A percentile compares a stretch with the other conserved stretches of the same genome.
Evolutionary conservation across 1,140 invertebrate species (phyloP).

Genomic region (Drosophila pseudoobscura): DNA sequence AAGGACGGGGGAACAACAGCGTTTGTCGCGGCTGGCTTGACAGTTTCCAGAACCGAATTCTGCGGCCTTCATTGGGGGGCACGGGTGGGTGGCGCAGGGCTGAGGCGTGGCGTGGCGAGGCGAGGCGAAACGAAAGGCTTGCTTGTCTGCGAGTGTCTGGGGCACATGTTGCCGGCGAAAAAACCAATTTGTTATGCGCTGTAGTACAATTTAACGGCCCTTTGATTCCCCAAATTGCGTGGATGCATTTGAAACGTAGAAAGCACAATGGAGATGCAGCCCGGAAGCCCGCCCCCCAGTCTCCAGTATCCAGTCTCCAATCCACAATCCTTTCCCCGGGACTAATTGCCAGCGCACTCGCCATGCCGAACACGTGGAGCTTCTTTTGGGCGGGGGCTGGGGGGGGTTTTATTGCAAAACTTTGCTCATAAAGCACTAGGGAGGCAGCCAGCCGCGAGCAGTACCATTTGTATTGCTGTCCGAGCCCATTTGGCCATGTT

Average conservation of each 20-base stretch:
- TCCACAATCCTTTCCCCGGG: constrained; percentile 8
- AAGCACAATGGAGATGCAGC: constrained; percentile 1
- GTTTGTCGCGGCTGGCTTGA: constrained; percentile 54
- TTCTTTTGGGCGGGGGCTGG: constrained; percentile 13
- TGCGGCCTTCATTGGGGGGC: constrained; percentile 2
- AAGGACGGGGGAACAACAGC: constrained; percentile 2
- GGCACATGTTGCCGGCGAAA: constrained; percentile 57
- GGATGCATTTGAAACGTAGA: constrained; percentile 39
- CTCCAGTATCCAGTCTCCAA: background rate
- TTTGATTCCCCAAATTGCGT: constrained; percentile 67
- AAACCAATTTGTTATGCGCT: constrained; percentile 74
- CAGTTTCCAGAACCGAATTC: constrained; percentile 39
- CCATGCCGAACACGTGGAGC: constrained; percentile 60
- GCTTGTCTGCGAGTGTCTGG: constrained; percentile 51
- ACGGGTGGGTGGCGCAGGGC: background rate
- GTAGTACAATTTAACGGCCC: constrained; percentile 69
- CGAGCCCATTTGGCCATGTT: constrained; percentile 76
- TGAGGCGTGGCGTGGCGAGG: too few relatives aligned
- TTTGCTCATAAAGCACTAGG: constrained; percentile 52
- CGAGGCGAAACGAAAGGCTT: background rate
- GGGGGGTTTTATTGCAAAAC: constrained; percentile 65
- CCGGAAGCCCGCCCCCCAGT: too few relatives aligned
- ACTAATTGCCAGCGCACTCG: constrained; percentile 58
- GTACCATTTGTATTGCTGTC: constrained; percentile 66
- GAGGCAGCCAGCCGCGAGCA: constrained; percentile 18